Evolutionary conservation across 2,113 vertebrate species (phyloP).

Genomic region (Caranx ignobilis): DNA sequence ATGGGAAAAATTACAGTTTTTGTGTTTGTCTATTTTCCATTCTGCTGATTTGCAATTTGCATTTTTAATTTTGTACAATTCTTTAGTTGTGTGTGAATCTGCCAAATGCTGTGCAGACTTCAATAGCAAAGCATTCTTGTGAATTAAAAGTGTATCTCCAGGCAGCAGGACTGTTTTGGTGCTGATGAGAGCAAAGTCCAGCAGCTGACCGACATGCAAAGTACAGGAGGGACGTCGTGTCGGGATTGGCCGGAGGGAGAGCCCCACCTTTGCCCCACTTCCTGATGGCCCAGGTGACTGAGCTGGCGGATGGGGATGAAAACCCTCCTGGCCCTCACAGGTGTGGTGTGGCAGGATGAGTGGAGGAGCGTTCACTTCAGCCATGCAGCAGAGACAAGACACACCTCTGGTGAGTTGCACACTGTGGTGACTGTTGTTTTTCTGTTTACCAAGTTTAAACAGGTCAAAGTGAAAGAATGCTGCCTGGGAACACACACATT

Average conservation of each 20-base stretch:
- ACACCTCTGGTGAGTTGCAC: slow-evolving; percentile 78
- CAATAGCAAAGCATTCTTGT: no score
- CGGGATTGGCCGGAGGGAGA: slow-evolving; percentile 41
- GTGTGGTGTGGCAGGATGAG: slow-evolving; percentile 31
- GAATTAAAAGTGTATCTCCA: not conserved
- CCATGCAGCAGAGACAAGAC: slow-evolving; percentile 74
- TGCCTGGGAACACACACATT: not conserved
- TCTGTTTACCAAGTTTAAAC: not conserved
- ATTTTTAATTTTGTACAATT: not conserved
- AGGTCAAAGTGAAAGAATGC: not conserved
- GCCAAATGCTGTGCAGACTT: no score
- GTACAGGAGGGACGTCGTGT: not conserved
- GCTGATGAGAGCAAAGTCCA: slow-evolving; percentile 18
- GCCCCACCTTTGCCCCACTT: slow-evolving; percentile 49
- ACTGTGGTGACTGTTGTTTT: not conserved
- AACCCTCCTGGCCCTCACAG: not conserved
- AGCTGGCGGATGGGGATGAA: slow-evolving; percentile 23
- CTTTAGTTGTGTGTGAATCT: not conserved
- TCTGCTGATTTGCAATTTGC: not conserved
- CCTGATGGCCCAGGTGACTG: slow-evolving; percentile 47
- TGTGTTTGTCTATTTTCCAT: not conserved
- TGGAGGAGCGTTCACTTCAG: slow-evolving; percentile 14
- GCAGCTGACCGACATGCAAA: slow-evolving; percentile 60
- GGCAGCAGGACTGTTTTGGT: not conserved
- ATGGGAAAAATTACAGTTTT: not conserved